These are phyloP conservation scores for Plotosus lineatus DNA, from an alignment of 2,113 vertebrate genomes.

Conservation along the genomic window DNA sequence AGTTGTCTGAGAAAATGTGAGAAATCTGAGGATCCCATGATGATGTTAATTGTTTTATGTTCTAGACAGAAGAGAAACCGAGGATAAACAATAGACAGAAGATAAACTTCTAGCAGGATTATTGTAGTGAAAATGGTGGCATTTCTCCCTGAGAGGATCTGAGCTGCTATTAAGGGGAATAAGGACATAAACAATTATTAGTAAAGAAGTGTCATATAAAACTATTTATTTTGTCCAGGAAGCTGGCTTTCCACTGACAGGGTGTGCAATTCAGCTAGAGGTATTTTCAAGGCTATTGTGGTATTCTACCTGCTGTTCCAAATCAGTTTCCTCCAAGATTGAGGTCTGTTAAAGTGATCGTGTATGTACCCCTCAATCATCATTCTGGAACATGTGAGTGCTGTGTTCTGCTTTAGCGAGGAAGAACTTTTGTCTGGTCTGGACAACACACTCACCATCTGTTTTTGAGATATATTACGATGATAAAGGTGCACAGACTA, in stretches of 20 bases:
- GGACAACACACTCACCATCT: background rate
- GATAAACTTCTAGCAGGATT: background rate
- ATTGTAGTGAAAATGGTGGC: background rate
- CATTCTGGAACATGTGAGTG: constrained; percentile 1
- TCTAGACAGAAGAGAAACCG: no score
- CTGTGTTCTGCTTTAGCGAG: background rate
- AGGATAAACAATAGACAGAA: background rate
- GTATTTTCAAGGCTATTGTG: constrained; percentile 21
- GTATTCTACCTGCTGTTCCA: constrained; percentile 19
- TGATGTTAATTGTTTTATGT: background rate
- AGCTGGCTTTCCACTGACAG: constrained; percentile 10
- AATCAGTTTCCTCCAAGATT: background rate
- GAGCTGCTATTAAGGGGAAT: background rate
- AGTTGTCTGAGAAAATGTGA: background rate
- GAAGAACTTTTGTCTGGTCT: background rate
- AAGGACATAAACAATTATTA: background rate
- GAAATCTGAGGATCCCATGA: background rate
- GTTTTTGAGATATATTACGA: background rate
- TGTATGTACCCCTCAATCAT: background rate
- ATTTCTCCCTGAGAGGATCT: background rate
- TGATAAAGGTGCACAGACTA: background rate
- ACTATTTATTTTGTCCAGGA: background rate
- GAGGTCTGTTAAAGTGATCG: constrained; percentile 6
- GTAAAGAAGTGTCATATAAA: background rate
- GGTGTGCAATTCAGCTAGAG: background rate